Evolutionary conservation across 2,797 vertebrate genomes (phyloP).

Genomic region (Tragelaphus eurycerus): DNA sequence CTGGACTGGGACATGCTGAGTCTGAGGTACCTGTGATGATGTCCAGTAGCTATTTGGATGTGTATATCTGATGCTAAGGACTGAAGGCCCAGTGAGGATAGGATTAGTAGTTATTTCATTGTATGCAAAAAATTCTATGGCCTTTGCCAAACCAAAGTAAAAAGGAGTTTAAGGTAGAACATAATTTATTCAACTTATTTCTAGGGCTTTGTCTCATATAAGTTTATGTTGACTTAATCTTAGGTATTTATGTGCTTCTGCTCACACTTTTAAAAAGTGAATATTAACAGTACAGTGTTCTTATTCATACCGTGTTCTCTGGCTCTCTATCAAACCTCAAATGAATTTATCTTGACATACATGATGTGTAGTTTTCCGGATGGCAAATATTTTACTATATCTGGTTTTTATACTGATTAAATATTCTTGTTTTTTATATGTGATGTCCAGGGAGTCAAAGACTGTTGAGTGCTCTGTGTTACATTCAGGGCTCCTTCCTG

Average conservation of each 20-base stretch:
- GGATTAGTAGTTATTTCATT: not conserved
- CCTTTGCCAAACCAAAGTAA: not conserved
- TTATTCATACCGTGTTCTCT: not conserved
- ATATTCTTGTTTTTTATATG: not conserved
- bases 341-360: not conserved
- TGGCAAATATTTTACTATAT: not conserved
- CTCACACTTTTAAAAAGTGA: not conserved
- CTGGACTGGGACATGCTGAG: not conserved
- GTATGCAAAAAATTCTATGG: not conserved
- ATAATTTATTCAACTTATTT: not conserved
- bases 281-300: not conserved
- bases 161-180: not conserved
- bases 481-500: not conserved
- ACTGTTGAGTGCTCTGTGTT: not conserved
- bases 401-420: not conserved
- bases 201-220: not conserved
- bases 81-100: not conserved
- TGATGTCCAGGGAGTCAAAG: not conserved
- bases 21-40: not conserved
- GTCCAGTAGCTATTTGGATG: not conserved
- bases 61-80: not conserved
- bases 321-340: not conserved
- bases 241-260: not conserved
- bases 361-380: not conserved
- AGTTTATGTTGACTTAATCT: not conserved